These are phyloP conservation scores for Salvelinus fontinalis DNA, from an alignment of 2,113 vertebrate species.

Conservation along the genomic window DNA sequence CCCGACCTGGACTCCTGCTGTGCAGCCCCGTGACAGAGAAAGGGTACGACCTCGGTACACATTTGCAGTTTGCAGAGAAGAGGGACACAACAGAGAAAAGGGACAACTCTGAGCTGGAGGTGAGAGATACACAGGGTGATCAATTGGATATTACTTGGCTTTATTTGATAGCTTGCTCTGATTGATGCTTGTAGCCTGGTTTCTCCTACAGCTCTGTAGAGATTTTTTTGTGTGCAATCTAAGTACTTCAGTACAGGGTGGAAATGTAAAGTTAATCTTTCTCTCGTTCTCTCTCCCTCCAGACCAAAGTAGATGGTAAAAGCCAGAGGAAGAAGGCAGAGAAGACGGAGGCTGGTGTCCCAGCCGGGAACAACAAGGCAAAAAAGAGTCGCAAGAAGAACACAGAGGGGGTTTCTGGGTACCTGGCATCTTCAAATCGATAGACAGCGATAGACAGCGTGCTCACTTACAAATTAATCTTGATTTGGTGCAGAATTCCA, in stretches of 20 bases:
- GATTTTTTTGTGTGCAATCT: no score
- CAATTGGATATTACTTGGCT: no score
- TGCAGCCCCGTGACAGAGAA: slow-evolving; percentile 55
- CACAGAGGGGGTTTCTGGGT: slow-evolving; percentile 65
- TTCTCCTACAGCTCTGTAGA: no score
- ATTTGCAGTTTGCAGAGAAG: slow-evolving; percentile 53
- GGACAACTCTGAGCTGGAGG: slow-evolving; percentile 62
- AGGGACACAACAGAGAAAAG: slow-evolving; percentile 58
- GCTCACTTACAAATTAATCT: neutral
- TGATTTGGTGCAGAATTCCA: no score
- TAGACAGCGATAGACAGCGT: neutral
- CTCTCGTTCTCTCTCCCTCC: neutral
- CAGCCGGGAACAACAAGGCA: slow-evolving; percentile 82
- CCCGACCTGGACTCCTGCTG: slow-evolving; percentile 55
- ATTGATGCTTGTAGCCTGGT: no score
- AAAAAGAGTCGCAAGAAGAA: slow-evolving; percentile 88
- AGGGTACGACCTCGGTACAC: neutral
- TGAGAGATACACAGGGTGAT: slow-evolving; percentile 26
- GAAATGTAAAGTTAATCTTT: no score
- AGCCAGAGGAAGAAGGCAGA: slow-evolving; percentile 82
- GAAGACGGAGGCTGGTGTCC: slow-evolving; percentile 75
- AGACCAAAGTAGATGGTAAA: slow-evolving; percentile 73
- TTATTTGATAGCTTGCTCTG: no score
- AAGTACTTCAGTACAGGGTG: no score
- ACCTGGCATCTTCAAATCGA: slow-evolving; percentile 2